Base-by-base conservation (phyloP, 1,140 invertebrate species). In the Ptiloglossa arizonensis region DNA sequence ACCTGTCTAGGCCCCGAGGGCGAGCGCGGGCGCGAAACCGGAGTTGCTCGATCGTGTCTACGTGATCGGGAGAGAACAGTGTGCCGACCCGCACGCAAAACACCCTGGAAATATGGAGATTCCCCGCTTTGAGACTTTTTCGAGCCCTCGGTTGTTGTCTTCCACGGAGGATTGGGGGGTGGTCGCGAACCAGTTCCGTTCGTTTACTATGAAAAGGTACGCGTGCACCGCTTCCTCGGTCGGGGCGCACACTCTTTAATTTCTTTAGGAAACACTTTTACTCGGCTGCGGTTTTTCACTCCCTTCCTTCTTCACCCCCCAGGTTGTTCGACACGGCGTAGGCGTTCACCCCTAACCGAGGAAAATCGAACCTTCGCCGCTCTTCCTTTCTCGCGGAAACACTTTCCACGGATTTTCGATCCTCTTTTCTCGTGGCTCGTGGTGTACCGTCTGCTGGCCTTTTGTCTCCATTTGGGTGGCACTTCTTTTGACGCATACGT, bases 1-100 rank as follows among this genome's bases (percentile, higher is more conserved):
- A 60, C 48, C 80, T 68, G 66, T 86, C 80, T 86, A 86, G 60
- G 70, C 75, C 79, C 68, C 67, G 72, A 71, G 78, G 82, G 78
- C 72, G 78, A 85, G 69, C 71, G 66, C 75, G 82, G 83, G 73
- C 81, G 70, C 85, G 67, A 83, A 87, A 87, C 83, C 86, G 82
- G 79, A 83, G 83, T 72, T 63, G 82, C 79, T 56, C 69, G 79
- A 85, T 85, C 69, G 82, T 68, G 72, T 85, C 83, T 84, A 81
- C 83, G 83, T 84, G 83, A 85, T 85, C 83, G 72, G 71, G 57
- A 59, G 62, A n/a, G 50, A 80, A 38, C 60, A 70, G 46, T 74
- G 83, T 54, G 19, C 57, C 59, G 70, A 66, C 48, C 46, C 50
- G 41, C 59, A n/a, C 11, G 32, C 41, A n/a, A 11, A 79, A 79